phyloP scores from a whole-genome alignment of 2,888 invertebrate species.

The Sepioteuthis lessoniana region DNA sequence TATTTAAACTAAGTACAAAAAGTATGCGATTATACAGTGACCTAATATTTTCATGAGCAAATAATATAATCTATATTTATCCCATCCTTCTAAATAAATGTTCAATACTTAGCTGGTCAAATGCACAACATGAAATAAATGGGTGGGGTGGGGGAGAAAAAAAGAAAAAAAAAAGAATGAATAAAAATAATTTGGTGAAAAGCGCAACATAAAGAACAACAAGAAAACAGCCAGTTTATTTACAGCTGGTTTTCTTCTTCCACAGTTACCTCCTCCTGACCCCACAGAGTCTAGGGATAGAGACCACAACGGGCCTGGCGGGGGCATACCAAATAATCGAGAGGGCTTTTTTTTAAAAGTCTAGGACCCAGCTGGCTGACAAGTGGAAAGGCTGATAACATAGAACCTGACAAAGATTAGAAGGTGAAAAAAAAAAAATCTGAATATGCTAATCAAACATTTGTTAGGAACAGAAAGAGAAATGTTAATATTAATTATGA shows the following conservation, averaged over 20 bases:
- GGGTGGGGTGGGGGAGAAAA: too few relatives aligned
- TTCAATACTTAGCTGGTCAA: neutral
- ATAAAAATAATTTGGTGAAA: neutral
- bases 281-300: neutral
- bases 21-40: too few relatives aligned
- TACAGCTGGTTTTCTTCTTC: neutral
- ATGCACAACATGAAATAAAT: neutral
- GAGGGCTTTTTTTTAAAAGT: neutral
- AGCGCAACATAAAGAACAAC: neutral
- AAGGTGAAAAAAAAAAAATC: neutral
- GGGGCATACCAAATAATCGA: neutral
- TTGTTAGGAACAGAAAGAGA: neutral
- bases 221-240: constrained; percentile 9
- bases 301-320: neutral
- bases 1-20: too few relatives aligned
- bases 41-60: too few relatives aligned
- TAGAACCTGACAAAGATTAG: neutral
- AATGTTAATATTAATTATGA: neutral
- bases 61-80: too few relatives aligned
- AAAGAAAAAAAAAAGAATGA: neutral
- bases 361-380: neutral
- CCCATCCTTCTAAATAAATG: too few relatives aligned
- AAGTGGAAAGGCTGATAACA: neutral
- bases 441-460: neutral
- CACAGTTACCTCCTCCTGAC: constrained; percentile 33